Base-by-base conservation (phyloP, 1,140 invertebrate genomes). In the Mizuhopecten yessoensis region DNA sequence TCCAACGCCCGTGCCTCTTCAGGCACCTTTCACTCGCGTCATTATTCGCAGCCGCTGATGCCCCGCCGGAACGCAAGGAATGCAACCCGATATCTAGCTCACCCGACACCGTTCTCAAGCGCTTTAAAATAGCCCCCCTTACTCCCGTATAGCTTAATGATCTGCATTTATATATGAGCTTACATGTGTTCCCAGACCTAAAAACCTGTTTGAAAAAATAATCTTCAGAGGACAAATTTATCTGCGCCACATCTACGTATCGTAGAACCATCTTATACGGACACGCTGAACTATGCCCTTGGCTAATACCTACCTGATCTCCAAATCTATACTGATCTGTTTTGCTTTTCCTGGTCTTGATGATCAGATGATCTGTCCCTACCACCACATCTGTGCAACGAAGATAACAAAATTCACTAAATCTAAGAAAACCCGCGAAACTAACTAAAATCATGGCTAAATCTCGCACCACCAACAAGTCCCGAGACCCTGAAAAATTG, bases 1-100 rank as follows among this genome's bases (percentile, higher is more conserved):
- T 92, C 91, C 87, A 90, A 3, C 91, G 87, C 33, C 91, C 49
- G 45, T 92, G 91, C n/a, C 87, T 42, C 86, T 92, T 88, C 2
- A 17, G 87, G 33, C 86, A 87, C 15, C 91, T 88, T n/a, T 90
- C 87, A 57, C 23, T 57, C 13, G 2, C 45, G 20, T 57, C 20
- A 57, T 57, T 57, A 20, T 57, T 23, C 3, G 45, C 45, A 20
- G 45, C 45, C 23, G 20, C 45, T 20, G 45, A 20, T 11, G 45
- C 15, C 13, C 45, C 45, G 3, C 45, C 45, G 2, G 45, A 15
- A 15, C 17, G 45, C 15, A 57, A 23, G 45, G 45, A 57, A 17
- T 57, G 45, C 23, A 57, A 57, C 3, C 45, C 45, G 2, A 57
- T 20, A 57, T 57, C 45, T 57, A 20, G 3, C 17, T 23, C 45